Evolutionary conservation across 2,113 vertebrate genomes (phyloP).

Genomic region (Colistium nudipinnis): DNA sequence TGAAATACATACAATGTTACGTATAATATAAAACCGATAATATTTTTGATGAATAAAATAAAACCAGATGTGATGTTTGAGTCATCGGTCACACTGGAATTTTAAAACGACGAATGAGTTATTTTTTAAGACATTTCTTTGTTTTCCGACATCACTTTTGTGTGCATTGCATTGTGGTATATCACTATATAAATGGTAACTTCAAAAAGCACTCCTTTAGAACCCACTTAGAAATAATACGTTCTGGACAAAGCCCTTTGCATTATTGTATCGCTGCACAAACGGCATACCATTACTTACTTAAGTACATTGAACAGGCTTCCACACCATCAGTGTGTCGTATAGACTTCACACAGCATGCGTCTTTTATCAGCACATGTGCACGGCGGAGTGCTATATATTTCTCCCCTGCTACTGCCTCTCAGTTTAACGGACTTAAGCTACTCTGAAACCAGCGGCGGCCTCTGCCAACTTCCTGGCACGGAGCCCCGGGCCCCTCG

Average conservation of each 20-base stretch:
- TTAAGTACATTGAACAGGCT: neutral
- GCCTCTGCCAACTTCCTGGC: conserved; percentile 73
- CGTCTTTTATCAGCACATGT: conserved; percentile 2
- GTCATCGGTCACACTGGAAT: no score
- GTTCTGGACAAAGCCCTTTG: no score
- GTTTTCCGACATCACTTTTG: neutral
- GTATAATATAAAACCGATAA: no score
- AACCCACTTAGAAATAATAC: no score
- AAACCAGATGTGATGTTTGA: no score
- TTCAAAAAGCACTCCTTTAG: neutral
- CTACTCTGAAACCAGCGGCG: conserved; percentile 56
- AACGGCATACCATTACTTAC: no score
- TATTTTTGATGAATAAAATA: no score
- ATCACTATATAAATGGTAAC: neutral
- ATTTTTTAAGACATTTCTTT: neutral
- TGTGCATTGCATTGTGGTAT: neutral
- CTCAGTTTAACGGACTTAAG: conserved; percentile 58
- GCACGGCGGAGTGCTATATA: conserved; percentile 25
- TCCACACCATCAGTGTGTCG: neutral
- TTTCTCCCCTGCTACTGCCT: conserved; percentile 28
- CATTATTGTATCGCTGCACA: no score
- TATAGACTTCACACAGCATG: neutral
- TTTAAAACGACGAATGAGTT: no score
- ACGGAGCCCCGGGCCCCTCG: conserved; percentile 64
- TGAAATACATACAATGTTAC: no score